Base-by-base conservation (phyloP, 2,113 vertebrate genomes). In the Trinectes maculatus region DNA sequence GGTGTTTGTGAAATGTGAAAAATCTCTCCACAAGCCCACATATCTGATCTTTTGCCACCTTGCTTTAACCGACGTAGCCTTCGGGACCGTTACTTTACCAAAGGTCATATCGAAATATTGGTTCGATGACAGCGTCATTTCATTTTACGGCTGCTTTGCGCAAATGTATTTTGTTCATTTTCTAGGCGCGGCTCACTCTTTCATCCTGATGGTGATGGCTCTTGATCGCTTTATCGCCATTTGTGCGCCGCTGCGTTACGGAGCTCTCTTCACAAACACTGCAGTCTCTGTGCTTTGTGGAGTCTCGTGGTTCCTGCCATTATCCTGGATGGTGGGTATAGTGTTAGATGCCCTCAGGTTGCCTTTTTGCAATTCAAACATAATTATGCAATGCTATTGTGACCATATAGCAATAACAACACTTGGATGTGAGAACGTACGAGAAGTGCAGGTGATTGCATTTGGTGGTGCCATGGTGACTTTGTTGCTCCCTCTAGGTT, bases 151-250 rank as follows among this genome's bases (percentile, higher is more conserved):
- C 13, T 91, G 89, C 37, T 86, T 90, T 33, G 42, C 33, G 1
- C 89, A 91, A 42, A 89, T 89, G 87, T 90, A 64, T 55, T 88
- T 91, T 72, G 78, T 89, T 1, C 86, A 89, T 69, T 84, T 53
- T 26, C 37, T 88, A 22, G 83, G 77, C 5, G 22, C 86, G 0
- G 7, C 43, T 21, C 84, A 79, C 34, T 90, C 86, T 19, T 85
- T 87, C 28, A 71, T 91, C 15, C 25, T 91, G 63, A 83, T 84
- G 75, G 64, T 88, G 40, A 90, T 91, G 90, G 86, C 90, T 1
- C 53, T 88, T 1, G 89, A 90, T 73, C 85, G 89, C 5, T 88
- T 87, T 16, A 39, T 85, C 39, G 86, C 88, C 5, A 71, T 91
- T n/a, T 80, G 66, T 26, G 26, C 53, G 31, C 89, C 89, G 0